Conservation (phyloP, 92 coral and sea anemone species). For the Epizoanthus scotinus region DNA sequence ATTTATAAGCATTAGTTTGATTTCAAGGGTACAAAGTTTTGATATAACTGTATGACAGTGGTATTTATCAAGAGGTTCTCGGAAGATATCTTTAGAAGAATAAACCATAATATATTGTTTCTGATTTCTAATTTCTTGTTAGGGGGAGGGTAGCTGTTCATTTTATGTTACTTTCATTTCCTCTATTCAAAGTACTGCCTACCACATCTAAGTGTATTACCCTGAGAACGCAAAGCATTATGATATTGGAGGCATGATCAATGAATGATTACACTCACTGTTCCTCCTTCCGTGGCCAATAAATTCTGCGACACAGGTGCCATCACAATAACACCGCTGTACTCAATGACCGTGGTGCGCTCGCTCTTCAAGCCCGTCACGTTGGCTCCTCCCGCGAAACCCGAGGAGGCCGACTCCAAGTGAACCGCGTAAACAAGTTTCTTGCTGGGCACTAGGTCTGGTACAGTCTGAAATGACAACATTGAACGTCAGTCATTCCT, state of each 20-base stretch:
- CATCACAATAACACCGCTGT: conserved; percentile 86
- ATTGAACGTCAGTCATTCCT: background rate
- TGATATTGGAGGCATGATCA: too few relatives aligned
- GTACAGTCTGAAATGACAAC: conserved; percentile 63
- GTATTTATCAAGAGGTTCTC: too few relatives aligned
- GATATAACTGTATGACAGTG: too few relatives aligned
- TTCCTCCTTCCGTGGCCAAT: conserved; percentile 66
- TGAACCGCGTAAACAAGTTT: conserved; percentile 82
- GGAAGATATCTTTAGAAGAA: too few relatives aligned
- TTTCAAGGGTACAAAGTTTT: too few relatives aligned
- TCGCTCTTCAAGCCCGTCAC: conserved; percentile 55
- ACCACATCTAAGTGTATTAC: background rate
- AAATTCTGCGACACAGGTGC: conserved; percentile 73
- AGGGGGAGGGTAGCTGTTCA: too few relatives aligned
- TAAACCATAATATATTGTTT: too few relatives aligned
- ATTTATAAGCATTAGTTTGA: too few relatives aligned
- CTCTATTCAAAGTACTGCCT: background rate
- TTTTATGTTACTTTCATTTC: too few relatives aligned
- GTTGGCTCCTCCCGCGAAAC: conserved; percentile 81
- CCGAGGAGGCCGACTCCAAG: conserved; percentile 63
- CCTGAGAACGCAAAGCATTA: too few relatives aligned
- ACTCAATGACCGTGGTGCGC: conserved; percentile 78
- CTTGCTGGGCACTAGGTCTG: conserved; percentile 66
- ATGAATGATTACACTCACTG: conserved; percentile 49
- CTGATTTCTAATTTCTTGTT: too few relatives aligned